These are phyloP conservation scores for Callipepla squamata DNA, from an alignment of 2,113 vertebrate species.

Conservation along the genomic window DNA sequence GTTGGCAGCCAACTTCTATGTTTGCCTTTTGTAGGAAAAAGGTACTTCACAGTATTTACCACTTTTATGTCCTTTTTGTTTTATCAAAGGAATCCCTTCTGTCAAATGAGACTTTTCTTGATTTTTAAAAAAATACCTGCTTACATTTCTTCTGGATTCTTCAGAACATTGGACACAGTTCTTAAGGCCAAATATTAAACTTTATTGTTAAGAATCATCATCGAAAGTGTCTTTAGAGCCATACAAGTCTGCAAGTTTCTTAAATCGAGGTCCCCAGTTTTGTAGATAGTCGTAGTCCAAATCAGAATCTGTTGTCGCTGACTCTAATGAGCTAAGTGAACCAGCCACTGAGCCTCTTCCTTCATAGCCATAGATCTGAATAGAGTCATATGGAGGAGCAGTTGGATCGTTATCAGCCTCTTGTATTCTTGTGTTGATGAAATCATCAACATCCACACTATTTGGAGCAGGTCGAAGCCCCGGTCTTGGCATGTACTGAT, in stretches of 20 bases:
- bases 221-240: constrained; percentile 97
- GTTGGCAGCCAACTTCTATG: constrained; percentile 72
- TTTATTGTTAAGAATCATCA: constrained; percentile 93
- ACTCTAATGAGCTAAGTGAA: constrained; percentile 96
- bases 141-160: constrained; percentile 84
- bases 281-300: constrained; percentile 99
- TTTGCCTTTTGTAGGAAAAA: constrained; percentile 78
- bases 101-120: constrained; percentile 79
- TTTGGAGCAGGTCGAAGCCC: constrained; percentile 87
- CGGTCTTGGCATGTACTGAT: constrained; percentile 88
- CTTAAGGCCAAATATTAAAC: constrained; percentile 86
- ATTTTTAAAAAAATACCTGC: constrained; percentile 87
- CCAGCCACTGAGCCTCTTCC: constrained; percentile 94
- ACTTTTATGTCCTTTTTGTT: constrained; percentile 72
- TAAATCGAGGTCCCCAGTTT: constrained; percentile 98
- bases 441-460: constrained; percentile 96
- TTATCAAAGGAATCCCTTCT: constrained; percentile 77
- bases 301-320: constrained; percentile 96
- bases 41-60: constrained; percentile 85
- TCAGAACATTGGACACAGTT: constrained; percentile 81
- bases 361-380: constrained; percentile 99
- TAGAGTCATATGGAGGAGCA: constrained; percentile 96
- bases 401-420: constrained; percentile 95
- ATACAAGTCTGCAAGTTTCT: constrained; percentile 98
- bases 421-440: constrained; percentile 94